phyloP scores from a whole-genome alignment of 53 echinoderm and acorn worm genomes.

The Echinometra lucunter region DNA sequence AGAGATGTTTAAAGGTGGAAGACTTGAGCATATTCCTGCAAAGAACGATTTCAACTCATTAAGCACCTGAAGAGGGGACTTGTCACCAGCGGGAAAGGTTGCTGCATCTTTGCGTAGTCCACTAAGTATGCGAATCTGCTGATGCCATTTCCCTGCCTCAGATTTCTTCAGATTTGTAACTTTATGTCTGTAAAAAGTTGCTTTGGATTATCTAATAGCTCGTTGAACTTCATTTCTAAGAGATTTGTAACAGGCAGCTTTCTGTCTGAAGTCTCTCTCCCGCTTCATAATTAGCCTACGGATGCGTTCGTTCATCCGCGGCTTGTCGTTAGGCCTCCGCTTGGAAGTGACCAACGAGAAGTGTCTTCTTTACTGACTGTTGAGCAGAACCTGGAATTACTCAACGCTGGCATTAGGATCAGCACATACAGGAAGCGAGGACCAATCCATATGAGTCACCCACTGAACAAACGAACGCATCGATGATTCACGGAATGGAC shows the following conservation, averaged over 20 bases:
- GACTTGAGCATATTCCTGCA: conserved; percentile 51
- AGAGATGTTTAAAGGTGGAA: conserved; percentile 47
- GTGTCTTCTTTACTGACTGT: conserved; percentile 31
- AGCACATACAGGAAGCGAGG: not conserved
- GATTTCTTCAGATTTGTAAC: not conserved
- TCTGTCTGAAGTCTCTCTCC: not conserved
- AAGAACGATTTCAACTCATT: conserved; percentile 58
- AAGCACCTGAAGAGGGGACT: not conserved
- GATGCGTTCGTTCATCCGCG: conserved; percentile 60
- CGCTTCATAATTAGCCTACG: not conserved
- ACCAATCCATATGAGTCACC: conserved; percentile 66
- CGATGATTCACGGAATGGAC: conserved; percentile 66
- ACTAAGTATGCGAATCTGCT: conserved; percentile 51
- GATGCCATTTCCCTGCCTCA: conserved; percentile 60
- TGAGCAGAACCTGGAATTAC: not conserved
- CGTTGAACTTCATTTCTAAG: not conserved
- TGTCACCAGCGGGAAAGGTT: not conserved
- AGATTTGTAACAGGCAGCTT: not conserved
- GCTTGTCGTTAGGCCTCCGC: conserved; percentile 57
- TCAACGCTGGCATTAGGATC: not conserved
- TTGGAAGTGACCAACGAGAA: conserved; percentile 55
- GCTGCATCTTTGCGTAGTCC: conserved; percentile 35
- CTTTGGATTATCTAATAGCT: conserved; percentile 28
- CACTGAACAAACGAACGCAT: conserved; percentile 63
- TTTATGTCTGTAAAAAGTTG: conserved; percentile 39